Conservation (phyloP, 2,113 vertebrate genomes). For the Potamarius usumacintae region DNA sequence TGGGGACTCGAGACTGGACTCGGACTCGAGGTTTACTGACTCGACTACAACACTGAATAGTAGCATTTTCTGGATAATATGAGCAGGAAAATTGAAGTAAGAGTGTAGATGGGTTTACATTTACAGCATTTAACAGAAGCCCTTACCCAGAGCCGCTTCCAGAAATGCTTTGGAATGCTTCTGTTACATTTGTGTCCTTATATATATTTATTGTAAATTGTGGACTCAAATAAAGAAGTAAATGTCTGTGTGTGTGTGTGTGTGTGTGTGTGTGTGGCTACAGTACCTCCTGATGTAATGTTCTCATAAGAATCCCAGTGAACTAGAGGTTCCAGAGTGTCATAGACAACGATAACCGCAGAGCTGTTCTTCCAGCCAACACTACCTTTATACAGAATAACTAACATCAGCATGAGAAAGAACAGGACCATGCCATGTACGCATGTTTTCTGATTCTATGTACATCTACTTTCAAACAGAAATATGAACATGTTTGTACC, state of each 20-base stretch:
- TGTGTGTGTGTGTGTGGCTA: background rate
- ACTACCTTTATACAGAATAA: conserved; percentile 64
- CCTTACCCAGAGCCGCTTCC: too few species aligned
- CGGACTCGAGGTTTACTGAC: too few species aligned
- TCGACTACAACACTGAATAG: too few species aligned
- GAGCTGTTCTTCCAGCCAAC: conserved; percentile 74
- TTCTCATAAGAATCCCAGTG: conserved; percentile 86
- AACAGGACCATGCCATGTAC: background rate
- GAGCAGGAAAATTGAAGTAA: too few species aligned
- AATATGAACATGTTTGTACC: background rate
- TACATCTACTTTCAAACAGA: background rate
- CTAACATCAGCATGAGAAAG: background rate
- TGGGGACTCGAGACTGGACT: too few species aligned
- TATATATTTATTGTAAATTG: too few species aligned
- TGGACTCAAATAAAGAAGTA: too few species aligned
- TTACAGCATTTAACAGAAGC: too few species aligned
- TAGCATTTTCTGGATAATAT: too few species aligned
- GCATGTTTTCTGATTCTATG: background rate
- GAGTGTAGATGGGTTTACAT: too few species aligned
- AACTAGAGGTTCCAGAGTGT: conserved; percentile 81
- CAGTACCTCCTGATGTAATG: conserved; percentile 72
- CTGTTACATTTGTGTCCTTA: too few species aligned
- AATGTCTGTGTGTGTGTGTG: background rate
- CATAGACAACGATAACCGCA: conserved; percentile 79
- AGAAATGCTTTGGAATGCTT: too few species aligned